phyloP scores from a whole-genome alignment of 2,113 vertebrate genomes.

The Macquaria ambigua region DNA sequence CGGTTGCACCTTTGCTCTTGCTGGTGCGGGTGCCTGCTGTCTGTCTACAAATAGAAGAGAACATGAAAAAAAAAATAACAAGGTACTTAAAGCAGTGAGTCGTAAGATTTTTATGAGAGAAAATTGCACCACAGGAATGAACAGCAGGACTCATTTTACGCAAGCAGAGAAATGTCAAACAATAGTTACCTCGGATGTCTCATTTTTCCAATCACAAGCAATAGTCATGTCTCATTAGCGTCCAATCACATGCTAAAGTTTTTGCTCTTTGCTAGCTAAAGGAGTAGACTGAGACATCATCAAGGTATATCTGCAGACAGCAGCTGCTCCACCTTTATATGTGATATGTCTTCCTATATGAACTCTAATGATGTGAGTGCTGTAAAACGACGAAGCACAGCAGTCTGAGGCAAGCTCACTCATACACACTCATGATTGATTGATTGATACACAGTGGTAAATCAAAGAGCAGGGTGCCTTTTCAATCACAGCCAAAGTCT shows the following conservation, averaged over 20 bases:
- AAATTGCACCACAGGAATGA: conserved; percentile 36
- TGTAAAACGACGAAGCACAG: conserved; percentile 9
- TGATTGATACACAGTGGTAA: conserved; percentile 66
- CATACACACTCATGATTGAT: conserved; percentile 59
- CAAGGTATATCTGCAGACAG: conserved; percentile 4
- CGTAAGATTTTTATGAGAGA: conserved; percentile 27
- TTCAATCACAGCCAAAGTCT: conserved; percentile 69
- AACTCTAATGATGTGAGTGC: conserved; percentile 25
- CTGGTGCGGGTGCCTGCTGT: neutral
- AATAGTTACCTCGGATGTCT: conserved; percentile 14
- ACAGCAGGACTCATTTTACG: conserved; percentile 35
- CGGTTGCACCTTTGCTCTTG: conserved; percentile 38
- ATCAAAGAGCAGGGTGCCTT: conserved; percentile 64
- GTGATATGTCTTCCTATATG: conserved; percentile 11
- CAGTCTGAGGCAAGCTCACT: conserved; percentile 38
- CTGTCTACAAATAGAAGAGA: conserved; percentile 37
- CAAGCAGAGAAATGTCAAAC: conserved; percentile 45
- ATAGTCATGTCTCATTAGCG: conserved; percentile 41
- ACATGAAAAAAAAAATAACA: conserved; percentile 18
- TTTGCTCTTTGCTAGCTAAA: neutral
- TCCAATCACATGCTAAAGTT: conserved; percentile 11
- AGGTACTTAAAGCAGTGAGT: conserved; percentile 33
- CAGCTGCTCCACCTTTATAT: neutral
- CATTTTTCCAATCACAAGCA: conserved; percentile 30
- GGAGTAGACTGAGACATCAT: conserved; percentile 4